A percentile compares a stretch with the other conserved stretches of the same genome.
Conservation (phyloP, 23 tunicate species). For the Halocynthia aurantium region DNA sequence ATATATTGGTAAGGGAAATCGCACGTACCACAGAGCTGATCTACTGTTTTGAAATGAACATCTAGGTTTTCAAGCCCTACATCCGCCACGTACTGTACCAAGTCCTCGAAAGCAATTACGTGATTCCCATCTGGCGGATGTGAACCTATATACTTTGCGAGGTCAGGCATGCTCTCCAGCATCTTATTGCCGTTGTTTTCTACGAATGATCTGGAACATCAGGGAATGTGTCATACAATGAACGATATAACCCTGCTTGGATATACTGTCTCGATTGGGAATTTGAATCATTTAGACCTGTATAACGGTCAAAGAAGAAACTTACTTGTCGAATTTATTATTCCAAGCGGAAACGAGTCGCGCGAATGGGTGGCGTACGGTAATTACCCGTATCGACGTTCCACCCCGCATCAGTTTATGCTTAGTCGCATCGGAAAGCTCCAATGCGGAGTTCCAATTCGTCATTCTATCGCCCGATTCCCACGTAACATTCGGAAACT, state of each 20-base stretch:
- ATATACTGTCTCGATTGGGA: no score
- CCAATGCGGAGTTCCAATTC: conserved; percentile 17
- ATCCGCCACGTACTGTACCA: conserved; percentile 36
- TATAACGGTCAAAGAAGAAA: not conserved
- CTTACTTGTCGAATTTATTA: conserved; percentile 45
- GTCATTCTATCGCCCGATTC: conserved; percentile 8
- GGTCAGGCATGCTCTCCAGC: conserved; percentile 37
- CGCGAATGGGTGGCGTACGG: conserved; percentile 46
- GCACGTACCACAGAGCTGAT: conserved; percentile 32
- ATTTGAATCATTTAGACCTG: not conserved
- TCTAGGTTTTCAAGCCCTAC: conserved; percentile 26
- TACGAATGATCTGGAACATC: conserved; percentile 20
- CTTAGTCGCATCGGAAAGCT: conserved; percentile 16
- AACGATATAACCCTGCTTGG: no score
- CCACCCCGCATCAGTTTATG: not conserved
- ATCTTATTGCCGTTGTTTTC: conserved; percentile 27
- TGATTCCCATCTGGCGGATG: conserved; percentile 35
- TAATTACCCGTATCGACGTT: conserved; percentile 19
- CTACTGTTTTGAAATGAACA: conserved; percentile 36
- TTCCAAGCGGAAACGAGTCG: conserved; percentile 45
- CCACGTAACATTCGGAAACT: conserved; percentile 1
- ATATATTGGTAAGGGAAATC: conserved; percentile 32
- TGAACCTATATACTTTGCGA: conserved; percentile 15
- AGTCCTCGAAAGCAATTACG: conserved; percentile 39
- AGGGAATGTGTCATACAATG: not conserved